A percentile compares a stretch with the other conserved stretches of the same genome.
These are phyloP conservation scores for Channa maculata DNA, from an alignment of 2,113 vertebrate species.

Conservation along the genomic window DNA sequence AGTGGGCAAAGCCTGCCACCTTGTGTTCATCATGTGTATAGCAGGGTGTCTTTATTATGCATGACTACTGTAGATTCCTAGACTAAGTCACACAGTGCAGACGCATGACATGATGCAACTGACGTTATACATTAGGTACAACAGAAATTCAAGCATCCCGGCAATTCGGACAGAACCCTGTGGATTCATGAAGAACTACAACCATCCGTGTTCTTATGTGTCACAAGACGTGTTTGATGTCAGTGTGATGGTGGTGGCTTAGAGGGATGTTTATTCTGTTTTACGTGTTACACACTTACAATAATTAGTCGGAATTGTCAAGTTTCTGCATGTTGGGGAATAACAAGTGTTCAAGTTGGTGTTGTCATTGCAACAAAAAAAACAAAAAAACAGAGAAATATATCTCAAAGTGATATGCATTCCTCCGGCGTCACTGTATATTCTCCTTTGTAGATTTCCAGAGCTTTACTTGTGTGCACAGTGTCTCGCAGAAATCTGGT, in stretches of 20 bases:
- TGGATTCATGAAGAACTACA: slow-evolving; percentile 3
- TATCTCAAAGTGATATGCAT: slow-evolving; percentile 52
- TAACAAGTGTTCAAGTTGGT: slow-evolving; percentile 42
- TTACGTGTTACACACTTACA: slow-evolving; percentile 40
- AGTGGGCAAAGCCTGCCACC: slow-evolving; percentile 60
- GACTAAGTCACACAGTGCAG: slow-evolving; percentile 18
- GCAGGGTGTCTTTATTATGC: slow-evolving; percentile 69
- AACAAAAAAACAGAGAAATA: background rate
- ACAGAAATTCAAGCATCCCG: slow-evolving; percentile 3
- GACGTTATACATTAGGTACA: background rate
- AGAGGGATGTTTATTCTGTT: slow-evolving; percentile 50
- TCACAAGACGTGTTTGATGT: slow-evolving; percentile 47
- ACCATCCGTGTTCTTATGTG: slow-evolving; percentile 25
- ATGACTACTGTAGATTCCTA: slow-evolving; percentile 61
- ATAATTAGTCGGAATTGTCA: slow-evolving; percentile 18
- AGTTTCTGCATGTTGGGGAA: slow-evolving; percentile 65
- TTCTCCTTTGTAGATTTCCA: slow-evolving; percentile 36
- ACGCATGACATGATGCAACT: slow-evolving; percentile 46
- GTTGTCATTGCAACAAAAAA: slow-evolving; percentile 30
- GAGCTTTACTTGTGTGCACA: slow-evolving; percentile 12
- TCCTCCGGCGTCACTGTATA: slow-evolving; percentile 29
- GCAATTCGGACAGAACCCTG: background rate
- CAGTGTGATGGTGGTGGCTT: slow-evolving; percentile 27
- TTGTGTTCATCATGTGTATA: slow-evolving; percentile 56
- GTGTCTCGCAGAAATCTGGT: slow-evolving; percentile 42